phyloP scores from a whole-genome alignment of 2,888 invertebrate species.

The Himalopsyche kuldschensis region DNA sequence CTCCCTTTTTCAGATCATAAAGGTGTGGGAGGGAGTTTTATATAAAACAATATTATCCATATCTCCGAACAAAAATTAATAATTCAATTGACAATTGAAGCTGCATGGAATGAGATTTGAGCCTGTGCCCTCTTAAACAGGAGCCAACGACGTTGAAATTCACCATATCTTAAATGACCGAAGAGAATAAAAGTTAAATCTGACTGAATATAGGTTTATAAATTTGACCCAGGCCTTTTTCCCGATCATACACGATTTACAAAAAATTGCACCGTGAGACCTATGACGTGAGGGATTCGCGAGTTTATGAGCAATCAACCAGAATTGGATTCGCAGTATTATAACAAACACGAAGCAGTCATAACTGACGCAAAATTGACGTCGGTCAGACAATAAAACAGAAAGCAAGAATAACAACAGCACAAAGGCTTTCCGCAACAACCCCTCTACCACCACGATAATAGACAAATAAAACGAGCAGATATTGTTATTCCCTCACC shows the following conservation, averaged over 20 bases:
- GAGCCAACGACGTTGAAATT: too few species aligned
- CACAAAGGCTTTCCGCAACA: background rate
- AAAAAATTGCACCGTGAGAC: background rate
- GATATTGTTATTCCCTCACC: background rate
- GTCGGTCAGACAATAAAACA: background rate
- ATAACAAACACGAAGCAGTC: slow-evolving; percentile 4
- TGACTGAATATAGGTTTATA: too few species aligned
- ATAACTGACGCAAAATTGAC: background rate
- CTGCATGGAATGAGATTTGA: too few species aligned
- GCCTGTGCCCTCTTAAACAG: too few species aligned
- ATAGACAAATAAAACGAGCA: background rate
- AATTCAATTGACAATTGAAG: too few species aligned
- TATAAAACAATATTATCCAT: too few species aligned
- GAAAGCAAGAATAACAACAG: background rate
- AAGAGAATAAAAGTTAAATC: too few species aligned
- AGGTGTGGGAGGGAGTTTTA: too few species aligned
- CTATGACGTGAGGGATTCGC: background rate
- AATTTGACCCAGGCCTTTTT: too few species aligned
- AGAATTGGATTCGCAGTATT: slow-evolving; percentile 26
- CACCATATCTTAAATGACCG: too few species aligned
- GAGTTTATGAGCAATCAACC: slow-evolving; percentile 27
- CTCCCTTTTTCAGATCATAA: too few species aligned
- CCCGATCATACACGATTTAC: background rate
- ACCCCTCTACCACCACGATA: background rate
- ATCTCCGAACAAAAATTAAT: too few species aligned